Evolutionary conservation across 1,140 invertebrate species (phyloP).

Genomic region (Bombus turneri): DNA sequence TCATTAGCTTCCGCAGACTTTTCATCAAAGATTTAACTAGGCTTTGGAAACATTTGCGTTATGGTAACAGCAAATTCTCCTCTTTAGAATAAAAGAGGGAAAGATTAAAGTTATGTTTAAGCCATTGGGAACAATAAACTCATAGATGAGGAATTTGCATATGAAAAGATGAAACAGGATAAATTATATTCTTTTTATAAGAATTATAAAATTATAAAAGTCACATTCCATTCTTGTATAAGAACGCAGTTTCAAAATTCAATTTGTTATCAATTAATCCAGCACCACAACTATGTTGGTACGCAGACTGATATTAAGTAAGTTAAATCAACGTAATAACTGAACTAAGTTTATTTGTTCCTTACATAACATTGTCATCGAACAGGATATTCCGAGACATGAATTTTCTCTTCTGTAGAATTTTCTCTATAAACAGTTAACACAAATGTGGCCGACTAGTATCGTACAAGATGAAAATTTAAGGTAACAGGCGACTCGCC

Average conservation of each 20-base stretch:
- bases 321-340: neutral
- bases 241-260: neutral
- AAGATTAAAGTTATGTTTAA: neutral
- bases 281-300: neutral
- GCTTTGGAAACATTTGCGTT: slow-evolving; percentile 8
- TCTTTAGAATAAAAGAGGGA: neutral
- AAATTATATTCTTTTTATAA: neutral
- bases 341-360: too few relatives aligned
- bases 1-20: slow-evolving; percentile 2
- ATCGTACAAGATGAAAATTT: slow-evolving; percentile 31
- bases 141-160: neutral
- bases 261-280: neutral
- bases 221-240: too few relatives aligned
- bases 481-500: slow-evolving; percentile 5
- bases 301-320: neutral
- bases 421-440: slow-evolving; percentile 12
- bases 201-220: too few relatives aligned
- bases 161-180: neutral
- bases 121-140: neutral
- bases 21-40: slow-evolving; percentile 2
- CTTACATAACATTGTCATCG: neutral
- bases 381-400: neutral
- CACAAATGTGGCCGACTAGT: neutral
- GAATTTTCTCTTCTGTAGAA: neutral
- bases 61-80: neutral